Evolutionary conservation across 2,888 invertebrate species (phyloP), one percentile per base, ranked within the genome.

Genomic region (Cheilosia variabilis): DNA sequence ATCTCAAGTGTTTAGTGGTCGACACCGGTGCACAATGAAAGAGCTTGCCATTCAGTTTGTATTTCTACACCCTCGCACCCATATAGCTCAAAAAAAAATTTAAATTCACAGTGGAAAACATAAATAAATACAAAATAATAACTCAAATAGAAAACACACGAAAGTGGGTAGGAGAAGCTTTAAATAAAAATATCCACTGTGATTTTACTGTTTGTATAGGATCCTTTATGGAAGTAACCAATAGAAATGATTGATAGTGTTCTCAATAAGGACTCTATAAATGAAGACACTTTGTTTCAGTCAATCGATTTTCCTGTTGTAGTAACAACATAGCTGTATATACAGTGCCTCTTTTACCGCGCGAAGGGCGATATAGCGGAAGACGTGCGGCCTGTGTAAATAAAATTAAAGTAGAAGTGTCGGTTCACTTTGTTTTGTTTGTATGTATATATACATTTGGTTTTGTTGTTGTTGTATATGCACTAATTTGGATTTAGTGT

Each of bases 211-310:
- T 66, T 66, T 53, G 52, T 52, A 66, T 27, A 66, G 65, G 65
- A 66, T 52, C 52, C 52, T 52, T 66, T 52, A 41, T 66, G 34
- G 65, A 43, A 52, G 37, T 37, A 52, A 66, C 52, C 52, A 69
- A 69, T 45, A 52, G 27, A 45, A 34, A 69, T 69, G 57, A 69
- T 69, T 57, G 57, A 58, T 69, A 58, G 57, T 58, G 57, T 47
- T 43, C 69, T 47, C 45, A 69, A 69, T 55, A 43, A 68, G 55
- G 68, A 55, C 68, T 68, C 68, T 68, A 43, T 68, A 55, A 57
- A 69, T 57, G 69, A 47, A 58, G 43, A 58, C 69, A 57, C 57
- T 69, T 69, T 57, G 57, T 69, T 69, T 69, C 31, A 69, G 69
- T 57, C 69, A 57, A 69, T 68, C 68, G 68, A 55, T 68, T 55